phyloP scores from a whole-genome alignment of 2,113 vertebrate species.

The Petromus typicus region DNA sequence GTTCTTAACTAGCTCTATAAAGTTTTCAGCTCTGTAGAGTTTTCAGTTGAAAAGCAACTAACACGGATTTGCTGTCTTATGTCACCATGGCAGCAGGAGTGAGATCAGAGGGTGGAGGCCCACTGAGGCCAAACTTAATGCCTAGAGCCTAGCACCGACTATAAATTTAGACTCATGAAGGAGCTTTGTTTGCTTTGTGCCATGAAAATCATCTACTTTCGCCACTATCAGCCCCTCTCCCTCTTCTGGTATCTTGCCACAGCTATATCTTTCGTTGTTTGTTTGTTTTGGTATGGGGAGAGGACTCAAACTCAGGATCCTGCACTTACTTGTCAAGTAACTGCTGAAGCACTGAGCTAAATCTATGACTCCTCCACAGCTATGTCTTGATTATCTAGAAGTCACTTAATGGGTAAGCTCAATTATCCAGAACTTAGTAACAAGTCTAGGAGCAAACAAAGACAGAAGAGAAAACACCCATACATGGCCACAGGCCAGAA shows the following conservation, averaged over 20 bases:
- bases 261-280: neutral
- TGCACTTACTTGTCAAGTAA: no score
- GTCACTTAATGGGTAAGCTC: neutral
- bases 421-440: neutral
- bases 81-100: neutral
- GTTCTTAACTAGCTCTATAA: neutral
- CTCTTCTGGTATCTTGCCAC: neutral
- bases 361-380: neutral
- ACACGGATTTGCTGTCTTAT: neutral
- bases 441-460: neutral
- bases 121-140: neutral
- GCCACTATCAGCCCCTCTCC: no score
- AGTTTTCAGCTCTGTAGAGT: neutral
- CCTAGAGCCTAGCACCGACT: neutral
- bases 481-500: neutral
- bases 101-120: neutral
- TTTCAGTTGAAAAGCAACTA: neutral
- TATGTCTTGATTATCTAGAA: neutral
- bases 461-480: neutral
- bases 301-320: no score
- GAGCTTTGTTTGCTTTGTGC: neutral
- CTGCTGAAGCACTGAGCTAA: no score
- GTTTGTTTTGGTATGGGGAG: no score
- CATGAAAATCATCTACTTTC: neutral
- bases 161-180: neutral